Conservation (phyloP, 2,113 vertebrate species). For the Istiophorus platypterus region DNA sequence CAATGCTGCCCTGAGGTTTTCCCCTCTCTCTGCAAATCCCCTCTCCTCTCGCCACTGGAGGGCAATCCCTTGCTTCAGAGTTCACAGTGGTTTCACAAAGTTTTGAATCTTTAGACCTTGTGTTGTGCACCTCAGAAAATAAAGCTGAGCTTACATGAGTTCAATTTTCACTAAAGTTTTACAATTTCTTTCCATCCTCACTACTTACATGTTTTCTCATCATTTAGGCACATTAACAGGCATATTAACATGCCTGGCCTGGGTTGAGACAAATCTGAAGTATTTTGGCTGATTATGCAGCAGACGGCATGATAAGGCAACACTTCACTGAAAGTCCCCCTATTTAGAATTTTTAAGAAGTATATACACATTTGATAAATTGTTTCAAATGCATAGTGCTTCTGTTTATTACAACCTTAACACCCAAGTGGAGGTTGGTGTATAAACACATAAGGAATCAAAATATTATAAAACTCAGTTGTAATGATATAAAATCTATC, state of each 20-base stretch:
- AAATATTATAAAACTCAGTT: too few species aligned
- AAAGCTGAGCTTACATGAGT: not conserved
- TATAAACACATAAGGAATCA: too few species aligned
- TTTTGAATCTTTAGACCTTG: not conserved
- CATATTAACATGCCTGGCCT: too few species aligned
- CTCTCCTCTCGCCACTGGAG: conserved; percentile 76
- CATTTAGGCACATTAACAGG: too few species aligned
- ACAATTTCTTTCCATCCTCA: not conserved
- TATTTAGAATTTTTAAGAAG: too few species aligned
- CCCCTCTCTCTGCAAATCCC: not conserved
- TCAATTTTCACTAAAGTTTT: too few species aligned
- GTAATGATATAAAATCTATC: too few species aligned
- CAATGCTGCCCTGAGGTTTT: not conserved
- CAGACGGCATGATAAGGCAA: not conserved
- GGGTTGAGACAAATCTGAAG: too few species aligned
- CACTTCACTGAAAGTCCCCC: not conserved
- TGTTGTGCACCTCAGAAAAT: not conserved
- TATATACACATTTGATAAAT: too few species aligned
- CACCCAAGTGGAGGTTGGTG: too few species aligned
- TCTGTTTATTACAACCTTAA: too few species aligned
- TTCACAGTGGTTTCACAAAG: conserved; percentile 29
- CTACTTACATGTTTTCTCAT: not conserved
- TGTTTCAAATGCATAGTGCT: too few species aligned
- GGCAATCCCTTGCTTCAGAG: conserved; percentile 75
- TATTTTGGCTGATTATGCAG: not conserved